Base-by-base conservation (phyloP, 2,888 invertebrate species). In the Spatulosminthurus flaviceps region DNA sequence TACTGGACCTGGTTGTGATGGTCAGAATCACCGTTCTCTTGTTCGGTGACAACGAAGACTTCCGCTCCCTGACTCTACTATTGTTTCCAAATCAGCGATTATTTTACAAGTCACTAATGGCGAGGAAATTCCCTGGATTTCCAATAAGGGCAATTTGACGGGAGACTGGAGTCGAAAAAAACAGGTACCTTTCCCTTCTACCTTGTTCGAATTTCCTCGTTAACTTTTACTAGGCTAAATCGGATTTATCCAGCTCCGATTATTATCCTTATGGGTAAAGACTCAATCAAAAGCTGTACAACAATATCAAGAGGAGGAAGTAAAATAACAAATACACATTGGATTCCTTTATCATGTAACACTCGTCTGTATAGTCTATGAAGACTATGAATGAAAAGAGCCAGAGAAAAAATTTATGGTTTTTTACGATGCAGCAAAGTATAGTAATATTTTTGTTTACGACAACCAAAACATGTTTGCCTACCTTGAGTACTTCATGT, bases 401-500 rank as follows among this genome's bases (percentile, higher is more conserved):
- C 34, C 34, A 34, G 34, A 34, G 34, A 34, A 34, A 34, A 34
- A 34, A 34, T n/a, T n/a, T n/a, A n/a, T n/a, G n/a, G n/a, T n/a
- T n/a, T n/a, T n/a, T n/a, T n/a, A n/a, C n/a, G n/a, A n/a, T n/a
- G n/a, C n/a, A n/a, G n/a, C n/a, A n/a, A n/a, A n/a, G n/a, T n/a
- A n/a, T n/a, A n/a, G n/a, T n/a, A n/a, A 34, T 34, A 7, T 34
- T 4, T 34, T 34, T 34, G 9, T 9, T 34, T 34, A 34, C 34
- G n/a, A 34, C 34, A 34, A 34, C 34, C 34, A 34, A 34, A 34
- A 34, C 34, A 34, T 34, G 34, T 34, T 28, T 67, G 19, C n/a
- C 26, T 70, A 70, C 70, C 70, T 70, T 42, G 70, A 41, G 22
- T 21, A 70, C 70, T 70, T 70, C 70, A 41, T 67, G 67, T 26